Base-by-base conservation (phyloP, 2,888 invertebrate species). In the Tenthredo amoena region DNA sequence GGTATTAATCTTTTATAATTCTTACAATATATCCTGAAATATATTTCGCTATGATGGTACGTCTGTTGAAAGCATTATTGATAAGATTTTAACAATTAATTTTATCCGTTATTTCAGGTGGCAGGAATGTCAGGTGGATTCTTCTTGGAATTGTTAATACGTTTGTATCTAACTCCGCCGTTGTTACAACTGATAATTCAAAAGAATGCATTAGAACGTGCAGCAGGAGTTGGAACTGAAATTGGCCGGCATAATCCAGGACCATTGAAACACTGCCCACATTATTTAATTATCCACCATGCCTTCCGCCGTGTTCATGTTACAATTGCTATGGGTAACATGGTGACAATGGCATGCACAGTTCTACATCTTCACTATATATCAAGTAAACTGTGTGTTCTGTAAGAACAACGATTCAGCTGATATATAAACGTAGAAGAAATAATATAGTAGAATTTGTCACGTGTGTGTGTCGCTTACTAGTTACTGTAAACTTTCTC, bases 271-370 rank as follows among this genome's bases (percentile, higher is more conserved):
- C 95, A 96, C 91, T 97, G 97, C 91, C 97, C 97, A 0, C 96
- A 97, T 91, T 98, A 98, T 94, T 94, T 97, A 89, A 95, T 95
- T 90, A 95, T 97, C 21, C 96, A 98, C 91, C 95, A 95, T 88
- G 94, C 95, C 47, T 98, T 98, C 94, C 95, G 98, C 82, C 95
- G 95, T 68, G 95, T 96, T 84, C 98, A 98, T 94, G 96, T 96
- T 92, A 95, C 94, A 86, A 96, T 97, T 89, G 98, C 98, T 18
- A 96, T 97, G 93, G 97, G 97, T 85, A 98, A 98, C 91, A 95
- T 98, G 94, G 94, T 95, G 37, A 95, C 96, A 0, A 95, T 97
- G 94, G 95, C 94, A 9, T 96, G 96, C 90, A 96, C 96, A 12
- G 95, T 95, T 76, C 93, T 96, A 87, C 97, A 97, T 92, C 93